Base-by-base conservation (phyloP, 2,888 invertebrate species). In the Netelia fuscicornis region DNA sequence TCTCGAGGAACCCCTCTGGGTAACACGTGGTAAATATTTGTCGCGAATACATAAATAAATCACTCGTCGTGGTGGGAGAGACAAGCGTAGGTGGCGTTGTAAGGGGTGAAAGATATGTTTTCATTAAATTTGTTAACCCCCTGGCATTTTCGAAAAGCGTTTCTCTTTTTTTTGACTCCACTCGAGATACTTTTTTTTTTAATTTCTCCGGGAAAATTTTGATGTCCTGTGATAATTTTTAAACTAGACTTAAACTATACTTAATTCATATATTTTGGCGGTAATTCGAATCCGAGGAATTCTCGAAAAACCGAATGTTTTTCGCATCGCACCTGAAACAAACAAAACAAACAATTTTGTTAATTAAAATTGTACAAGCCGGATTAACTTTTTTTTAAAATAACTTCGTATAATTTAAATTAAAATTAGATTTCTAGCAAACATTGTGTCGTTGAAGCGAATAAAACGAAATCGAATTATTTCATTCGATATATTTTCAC, bases 21-120 rank as follows among this genome's bases (percentile, higher is more conserved):
- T 0, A 13, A 64, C 79, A 71, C 42, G 62, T 52, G 52, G 85
- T 78, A 87, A 88, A 87, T 88, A 87, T 88, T 87, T 87, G 83
- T 64, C 62, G 65, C 62, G 56, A 62, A 67, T 42, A 72, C 11
- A 83, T 83, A 79, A 85, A 82, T 86, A 56, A 85, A 82, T 82
- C 82, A 84, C 80, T 60, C 20, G n/a, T 72, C 20, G 52, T 58
- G 72, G 37, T 25, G 65, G 17, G 11, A 48, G 17, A n/a, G 20
- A 20, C 20, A 44, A 44, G 23, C 37, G 2, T 42, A 5, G 9
- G 64, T 23, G n/a, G 13, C 30, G 37, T 13, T 6, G 42, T 9
- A 30, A n/a, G 52, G 11, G 52, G 52, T 52, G 8, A 37, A 37
- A 8, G 37, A 37, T 37, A 37, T 6, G 37, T 37, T 37, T 37